phyloP scores from a whole-genome alignment of 2,888 invertebrate genomes.

The Desoria tigrina region DNA sequence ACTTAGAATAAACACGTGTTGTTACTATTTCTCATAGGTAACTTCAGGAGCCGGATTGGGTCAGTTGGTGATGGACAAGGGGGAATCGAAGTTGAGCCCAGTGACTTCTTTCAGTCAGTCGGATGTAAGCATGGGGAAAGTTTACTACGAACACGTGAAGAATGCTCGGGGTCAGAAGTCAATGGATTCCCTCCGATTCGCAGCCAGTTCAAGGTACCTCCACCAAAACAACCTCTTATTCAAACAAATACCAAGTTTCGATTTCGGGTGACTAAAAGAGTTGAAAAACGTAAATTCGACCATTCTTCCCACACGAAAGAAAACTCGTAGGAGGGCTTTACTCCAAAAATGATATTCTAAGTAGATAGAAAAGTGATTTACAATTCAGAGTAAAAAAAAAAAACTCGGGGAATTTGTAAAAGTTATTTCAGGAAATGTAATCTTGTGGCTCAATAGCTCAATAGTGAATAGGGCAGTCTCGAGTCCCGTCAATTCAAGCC shows the following conservation, averaged over 20 bases:
- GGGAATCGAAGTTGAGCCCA: slow-evolving; percentile 44
- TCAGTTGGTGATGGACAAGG: slow-evolving; percentile 49
- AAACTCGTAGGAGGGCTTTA: too few species aligned
- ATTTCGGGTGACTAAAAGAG: neutral
- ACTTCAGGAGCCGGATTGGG: slow-evolving; percentile 46
- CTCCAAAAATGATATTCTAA: neutral
- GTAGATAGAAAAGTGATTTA: too few species aligned
- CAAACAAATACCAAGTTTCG: neutral
- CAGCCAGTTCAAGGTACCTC: slow-evolving; percentile 51
- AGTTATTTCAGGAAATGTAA: too few species aligned
- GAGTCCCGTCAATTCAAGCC: too few species aligned
- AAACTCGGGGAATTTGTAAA: too few species aligned
- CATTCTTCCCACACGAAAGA: too few species aligned
- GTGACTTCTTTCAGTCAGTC: slow-evolving; percentile 49
- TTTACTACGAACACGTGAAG: slow-evolving; percentile 52
- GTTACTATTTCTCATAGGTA: slow-evolving; percentile 34
- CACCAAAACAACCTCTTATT: slow-evolving; percentile 21
- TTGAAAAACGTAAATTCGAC: neutral
- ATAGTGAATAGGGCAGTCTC: too few species aligned
- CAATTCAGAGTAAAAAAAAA: too few species aligned
- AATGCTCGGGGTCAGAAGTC: slow-evolving; percentile 42
- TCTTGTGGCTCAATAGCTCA: too few species aligned
- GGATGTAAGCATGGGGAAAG: slow-evolving; percentile 52
- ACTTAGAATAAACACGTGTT: too few species aligned
- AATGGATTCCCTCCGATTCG: slow-evolving; percentile 46